Percentiles rank a stretch among this genome's conserved stretches.
These are phyloP conservation scores for Sericinus montela DNA, from an alignment of 2,888 invertebrate genomes.

Conservation along the genomic window DNA sequence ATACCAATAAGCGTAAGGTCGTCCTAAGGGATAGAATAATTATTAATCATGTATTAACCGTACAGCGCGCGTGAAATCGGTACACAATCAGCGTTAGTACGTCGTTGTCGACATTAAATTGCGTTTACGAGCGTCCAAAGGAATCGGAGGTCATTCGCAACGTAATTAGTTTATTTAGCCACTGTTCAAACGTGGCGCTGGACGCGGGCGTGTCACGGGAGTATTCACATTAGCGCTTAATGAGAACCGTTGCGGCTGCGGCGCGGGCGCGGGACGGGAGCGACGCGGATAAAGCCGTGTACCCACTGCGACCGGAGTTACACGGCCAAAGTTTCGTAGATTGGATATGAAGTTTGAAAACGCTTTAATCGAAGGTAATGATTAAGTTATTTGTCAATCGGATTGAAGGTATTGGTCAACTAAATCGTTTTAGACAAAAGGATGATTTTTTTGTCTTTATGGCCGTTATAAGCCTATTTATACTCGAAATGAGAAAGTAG, in stretches of 20 bases:
- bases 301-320: constrained; percentile 1
- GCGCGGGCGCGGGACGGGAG: constrained; percentile 9
- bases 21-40: constrained; percentile 5
- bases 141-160: constrained; percentile 29
- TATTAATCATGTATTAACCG: constrained; percentile 13
- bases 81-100: constrained; percentile 18
- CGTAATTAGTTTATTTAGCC: constrained; percentile 42
- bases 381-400: neutral
- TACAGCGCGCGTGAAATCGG: constrained; percentile 7
- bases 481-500: no score
- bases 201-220: constrained; percentile 33
- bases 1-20: constrained; percentile 1
- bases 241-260: constrained; percentile 31
- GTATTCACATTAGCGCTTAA: constrained; percentile 26
- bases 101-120: constrained; percentile 17
- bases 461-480: no score
- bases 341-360: constrained; percentile 21
- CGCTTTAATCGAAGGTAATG: constrained; percentile 10
- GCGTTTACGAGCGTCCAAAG: constrained; percentile 18
- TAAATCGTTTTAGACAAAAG: no score
- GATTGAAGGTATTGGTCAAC: neutral
- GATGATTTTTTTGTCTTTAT: no score
- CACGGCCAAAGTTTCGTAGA: constrained; percentile 9
- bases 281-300: neutral
- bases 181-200: constrained; percentile 4